These are phyloP conservation scores for Gracilinanus agilis DNA, from an alignment of 2,113 vertebrate species.

Conservation along the genomic window DNA sequence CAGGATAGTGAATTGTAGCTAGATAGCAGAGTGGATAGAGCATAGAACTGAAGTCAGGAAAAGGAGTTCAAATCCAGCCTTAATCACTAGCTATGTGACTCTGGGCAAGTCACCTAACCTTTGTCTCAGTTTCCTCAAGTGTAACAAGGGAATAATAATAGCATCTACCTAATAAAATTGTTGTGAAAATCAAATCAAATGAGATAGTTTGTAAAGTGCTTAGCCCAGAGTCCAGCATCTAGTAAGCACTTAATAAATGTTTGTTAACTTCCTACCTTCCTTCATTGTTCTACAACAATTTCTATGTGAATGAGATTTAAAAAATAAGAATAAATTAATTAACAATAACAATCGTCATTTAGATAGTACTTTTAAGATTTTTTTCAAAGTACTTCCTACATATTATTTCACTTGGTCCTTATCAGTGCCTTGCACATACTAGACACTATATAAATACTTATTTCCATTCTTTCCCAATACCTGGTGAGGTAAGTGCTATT, in stretches of 20 bases:
- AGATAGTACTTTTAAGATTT: not conserved
- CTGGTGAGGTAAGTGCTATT: not conserved
- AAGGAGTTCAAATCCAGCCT: not conserved
- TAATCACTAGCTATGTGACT: not conserved
- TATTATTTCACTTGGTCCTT: not conserved
- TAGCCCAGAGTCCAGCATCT: not conserved
- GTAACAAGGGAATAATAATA: not conserved
- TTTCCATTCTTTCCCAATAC: not conserved
- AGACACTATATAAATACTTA: not conserved
- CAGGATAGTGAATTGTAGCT: not conserved
- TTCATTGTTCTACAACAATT: not conserved
- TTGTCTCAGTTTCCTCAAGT: not conserved
- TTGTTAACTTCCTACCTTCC: no score
- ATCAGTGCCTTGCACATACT: not conserved
- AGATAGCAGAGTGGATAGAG: not conserved
- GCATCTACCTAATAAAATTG: not conserved
- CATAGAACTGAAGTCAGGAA: no score
- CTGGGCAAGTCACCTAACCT: not conserved
- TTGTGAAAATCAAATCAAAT: not conserved
- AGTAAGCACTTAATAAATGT: not conserved
- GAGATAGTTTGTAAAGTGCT: not conserved
- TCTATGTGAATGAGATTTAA: not conserved
- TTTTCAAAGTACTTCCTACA: not conserved
- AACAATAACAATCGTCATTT: not conserved
- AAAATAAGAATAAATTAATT: not conserved